phyloP scores from a whole-genome alignment of 2,888 invertebrate genomes.

The Spialia ferax region DNA sequence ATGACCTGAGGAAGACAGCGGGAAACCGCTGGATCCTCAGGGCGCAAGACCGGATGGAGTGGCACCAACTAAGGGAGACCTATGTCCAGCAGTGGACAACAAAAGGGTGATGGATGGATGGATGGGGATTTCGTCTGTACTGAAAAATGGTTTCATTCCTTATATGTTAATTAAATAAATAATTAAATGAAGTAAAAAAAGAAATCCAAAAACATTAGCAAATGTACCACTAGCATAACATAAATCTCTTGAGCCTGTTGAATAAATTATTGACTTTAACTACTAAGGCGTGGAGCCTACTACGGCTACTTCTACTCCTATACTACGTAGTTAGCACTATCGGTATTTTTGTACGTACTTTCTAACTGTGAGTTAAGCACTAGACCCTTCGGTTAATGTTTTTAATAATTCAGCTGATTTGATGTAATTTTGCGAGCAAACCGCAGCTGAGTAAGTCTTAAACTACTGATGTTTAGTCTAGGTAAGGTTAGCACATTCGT shows the following conservation, averaged over 20 bases:
- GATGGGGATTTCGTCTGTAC: too few relatives aligned
- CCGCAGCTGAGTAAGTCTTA: conserved; percentile 65
- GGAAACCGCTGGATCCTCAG: too few relatives aligned
- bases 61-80: too few relatives aligned
- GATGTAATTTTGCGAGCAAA: conserved; percentile 74
- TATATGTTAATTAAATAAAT: too few relatives aligned
- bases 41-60: too few relatives aligned
- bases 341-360: conserved; percentile 33
- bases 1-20: too few relatives aligned
- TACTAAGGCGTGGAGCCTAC: too few relatives aligned
- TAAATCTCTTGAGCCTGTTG: not conserved
- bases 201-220: too few relatives aligned
- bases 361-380: conserved; percentile 30
- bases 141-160: too few relatives aligned
- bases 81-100: too few relatives aligned
- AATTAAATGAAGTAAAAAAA: too few relatives aligned
- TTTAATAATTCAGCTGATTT: conserved; percentile 78
- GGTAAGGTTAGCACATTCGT: conserved; percentile 6
- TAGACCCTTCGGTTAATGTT: conserved; percentile 38
- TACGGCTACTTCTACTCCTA: not conserved
- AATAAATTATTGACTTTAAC: conserved; percentile 18
- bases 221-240: not conserved
- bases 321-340: conserved; percentile 27
- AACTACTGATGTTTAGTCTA: conserved; percentile 45
- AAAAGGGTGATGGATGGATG: too few relatives aligned